Evolutionary conservation across 2,888 invertebrate species (phyloP).

Genomic region (Drosophila nr. perissopoda): DNA sequence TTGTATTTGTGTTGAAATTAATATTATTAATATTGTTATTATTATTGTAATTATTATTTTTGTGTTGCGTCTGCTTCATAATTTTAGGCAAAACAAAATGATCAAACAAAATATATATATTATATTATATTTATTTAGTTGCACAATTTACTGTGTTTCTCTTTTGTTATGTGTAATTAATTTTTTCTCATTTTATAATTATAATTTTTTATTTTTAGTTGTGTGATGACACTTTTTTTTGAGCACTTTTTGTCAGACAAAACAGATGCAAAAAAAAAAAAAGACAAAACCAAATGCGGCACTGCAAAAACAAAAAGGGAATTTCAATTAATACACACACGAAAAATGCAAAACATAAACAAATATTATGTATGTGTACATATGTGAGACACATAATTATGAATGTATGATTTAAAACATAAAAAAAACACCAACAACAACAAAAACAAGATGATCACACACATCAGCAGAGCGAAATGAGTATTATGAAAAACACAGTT

Average conservation of each 20-base stretch:
- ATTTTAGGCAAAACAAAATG: conserved; percentile 63
- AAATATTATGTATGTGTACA: conserved; percentile 16
- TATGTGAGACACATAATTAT: conserved; percentile 9
- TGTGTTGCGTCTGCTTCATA: conserved; percentile 82
- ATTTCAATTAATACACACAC: conserved; percentile 36
- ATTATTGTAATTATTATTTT: conserved; percentile 59
- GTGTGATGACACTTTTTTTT: conserved; percentile 14
- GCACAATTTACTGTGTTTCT: conserved; percentile 31
- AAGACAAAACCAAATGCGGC: conserved; percentile 20
- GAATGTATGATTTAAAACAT: conserved; percentile 4
- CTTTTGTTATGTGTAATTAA: background rate
- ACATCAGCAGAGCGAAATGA: conserved; percentile 1
- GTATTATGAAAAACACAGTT: conserved; percentile 6
- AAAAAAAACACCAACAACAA: background rate
- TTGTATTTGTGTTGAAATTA: conserved; percentile 54
- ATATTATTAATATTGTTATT: conserved; percentile 66
- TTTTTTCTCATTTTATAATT: background rate
- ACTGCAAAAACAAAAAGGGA: conserved; percentile 51
- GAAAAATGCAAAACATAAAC: conserved; percentile 12
- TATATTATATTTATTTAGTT: conserved; percentile 10
- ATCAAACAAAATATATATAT: conserved; percentile 40
- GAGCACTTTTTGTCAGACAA: conserved; percentile 42
- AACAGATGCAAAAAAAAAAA: conserved; percentile 46
- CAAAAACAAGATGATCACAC: conserved; percentile 3
- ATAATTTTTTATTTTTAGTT: conserved; percentile 9